phyloP scores from a whole-genome alignment of 2,797 vertebrate genomes.

The Chiroxiphia lanceolata region DNA sequence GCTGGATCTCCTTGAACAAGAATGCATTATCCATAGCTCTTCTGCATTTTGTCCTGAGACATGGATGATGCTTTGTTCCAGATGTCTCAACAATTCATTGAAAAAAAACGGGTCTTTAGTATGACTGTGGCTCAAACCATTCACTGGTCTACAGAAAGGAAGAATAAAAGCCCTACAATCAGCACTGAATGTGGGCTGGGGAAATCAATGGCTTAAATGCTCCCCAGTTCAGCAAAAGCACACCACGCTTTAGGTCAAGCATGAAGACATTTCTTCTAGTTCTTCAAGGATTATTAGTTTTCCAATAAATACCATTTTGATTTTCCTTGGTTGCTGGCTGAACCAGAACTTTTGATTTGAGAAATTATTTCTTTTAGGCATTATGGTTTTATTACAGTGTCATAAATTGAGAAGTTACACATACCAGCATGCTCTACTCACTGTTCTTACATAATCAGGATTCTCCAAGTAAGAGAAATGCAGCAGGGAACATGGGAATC shows the following conservation, averaged over 20 bases:
- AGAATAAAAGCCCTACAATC: not conserved
- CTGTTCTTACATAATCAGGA: fast-evolving
- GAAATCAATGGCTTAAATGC: not conserved
- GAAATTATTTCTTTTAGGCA: not conserved
- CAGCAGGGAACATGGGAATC: not conserved
- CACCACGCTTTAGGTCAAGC: not conserved
- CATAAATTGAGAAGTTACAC: not conserved
- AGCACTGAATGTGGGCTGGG: not conserved
- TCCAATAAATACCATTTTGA: not conserved
- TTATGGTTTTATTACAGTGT: not conserved
- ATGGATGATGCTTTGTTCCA: not conserved
- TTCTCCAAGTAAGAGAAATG: not conserved
- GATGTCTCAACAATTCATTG: not conserved
- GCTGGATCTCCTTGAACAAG: not conserved
- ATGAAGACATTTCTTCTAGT: not conserved
- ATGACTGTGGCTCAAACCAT: not conserved
- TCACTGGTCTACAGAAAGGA: not conserved
- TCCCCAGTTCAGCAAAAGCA: not conserved
- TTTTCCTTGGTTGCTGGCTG: not conserved
- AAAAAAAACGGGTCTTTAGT: not conserved
- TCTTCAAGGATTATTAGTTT: not conserved
- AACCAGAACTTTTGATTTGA: not conserved
- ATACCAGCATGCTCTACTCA: not conserved
- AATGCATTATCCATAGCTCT: not conserved
- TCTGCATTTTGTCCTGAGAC: not conserved